Conservation (phyloP, 2,113 vertebrate genomes). For the Carettochelys insculpta region DNA sequence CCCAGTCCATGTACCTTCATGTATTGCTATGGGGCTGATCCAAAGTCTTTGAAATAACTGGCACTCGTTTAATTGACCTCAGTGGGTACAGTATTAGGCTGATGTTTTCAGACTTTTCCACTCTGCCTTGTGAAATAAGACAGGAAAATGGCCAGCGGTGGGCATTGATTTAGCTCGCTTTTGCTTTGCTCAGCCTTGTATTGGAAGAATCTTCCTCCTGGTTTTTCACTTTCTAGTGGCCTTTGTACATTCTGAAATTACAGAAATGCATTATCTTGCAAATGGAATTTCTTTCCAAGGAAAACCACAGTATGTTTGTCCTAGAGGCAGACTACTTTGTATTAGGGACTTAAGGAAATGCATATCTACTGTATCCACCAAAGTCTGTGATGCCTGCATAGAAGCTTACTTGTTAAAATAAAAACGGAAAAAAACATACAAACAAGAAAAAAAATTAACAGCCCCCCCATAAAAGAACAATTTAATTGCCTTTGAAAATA, state of each 20-base stretch:
- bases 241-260: slow-evolving; percentile 86
- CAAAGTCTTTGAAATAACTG: not conserved
- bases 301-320: slow-evolving; percentile 50
- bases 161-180: not conserved
- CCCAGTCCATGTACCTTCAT: not conserved
- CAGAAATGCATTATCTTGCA: slow-evolving; percentile 67
- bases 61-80: not conserved
- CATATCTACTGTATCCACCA: slow-evolving; percentile 88
- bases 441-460: slow-evolving; percentile 42
- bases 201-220: slow-evolving; percentile 66
- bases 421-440: slow-evolving; percentile 72
- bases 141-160: accelerated
- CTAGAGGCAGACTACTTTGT: slow-evolving; percentile 68
- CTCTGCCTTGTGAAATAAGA: not conserved
- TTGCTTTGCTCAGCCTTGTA: slow-evolving; percentile 36
- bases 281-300: slow-evolving; percentile 66
- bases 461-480: slow-evolving; percentile 64
- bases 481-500: slow-evolving; percentile 92
- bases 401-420: slow-evolving; percentile 81
- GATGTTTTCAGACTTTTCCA: not conserved
- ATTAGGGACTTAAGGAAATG: slow-evolving; percentile 76
- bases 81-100: not conserved
- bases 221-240: slow-evolving; percentile 91
- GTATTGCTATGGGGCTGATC: not conserved
- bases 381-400: slow-evolving; percentile 92